These are phyloP conservation scores for Phthorimaea operculella DNA, from an alignment of 1,140 invertebrate species.

Conservation along the genomic window DNA sequence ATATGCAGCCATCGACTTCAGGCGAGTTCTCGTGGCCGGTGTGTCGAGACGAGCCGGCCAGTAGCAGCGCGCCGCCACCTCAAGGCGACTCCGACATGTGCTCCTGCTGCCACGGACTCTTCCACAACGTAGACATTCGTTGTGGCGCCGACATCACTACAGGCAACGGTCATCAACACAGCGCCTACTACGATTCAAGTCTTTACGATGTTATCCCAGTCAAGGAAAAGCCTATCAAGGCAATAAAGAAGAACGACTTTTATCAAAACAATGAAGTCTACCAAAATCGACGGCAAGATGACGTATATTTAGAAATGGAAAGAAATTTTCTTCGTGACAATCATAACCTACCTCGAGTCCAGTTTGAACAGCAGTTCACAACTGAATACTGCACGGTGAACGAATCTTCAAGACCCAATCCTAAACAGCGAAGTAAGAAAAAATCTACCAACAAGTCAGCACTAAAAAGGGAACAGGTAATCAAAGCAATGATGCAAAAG, in stretches of 20 bases:
- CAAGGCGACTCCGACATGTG: conserved; percentile 35
- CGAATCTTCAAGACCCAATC: neutral
- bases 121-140: conserved; percentile 38
- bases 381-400: neutral
- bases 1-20: conserved; percentile 29
- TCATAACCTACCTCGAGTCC: neutral
- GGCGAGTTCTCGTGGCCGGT: conserved; percentile 42
- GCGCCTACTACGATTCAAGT: conserved; percentile 38
- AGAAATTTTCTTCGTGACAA: neutral
- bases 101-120: conserved; percentile 45
- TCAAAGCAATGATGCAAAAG: neutral
- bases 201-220: conserved; percentile 50
- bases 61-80: neutral
- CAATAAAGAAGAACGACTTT: conserved; percentile 11
- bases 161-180: conserved; percentile 8
- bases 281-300: neutral
- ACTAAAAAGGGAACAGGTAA: neutral
- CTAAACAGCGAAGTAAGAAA: neutral
- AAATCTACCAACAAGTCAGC: neutral
- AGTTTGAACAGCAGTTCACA: too few relatives aligned
- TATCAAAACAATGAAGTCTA: neutral
- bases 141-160: neutral
- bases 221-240: conserved; percentile 35
- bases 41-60: conserved; percentile 31
- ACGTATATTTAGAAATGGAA: neutral